These are phyloP conservation scores for Pantherophis alleghaniensis DNA, from an alignment of 2,797 vertebrate species.

Conservation along the genomic window DNA sequence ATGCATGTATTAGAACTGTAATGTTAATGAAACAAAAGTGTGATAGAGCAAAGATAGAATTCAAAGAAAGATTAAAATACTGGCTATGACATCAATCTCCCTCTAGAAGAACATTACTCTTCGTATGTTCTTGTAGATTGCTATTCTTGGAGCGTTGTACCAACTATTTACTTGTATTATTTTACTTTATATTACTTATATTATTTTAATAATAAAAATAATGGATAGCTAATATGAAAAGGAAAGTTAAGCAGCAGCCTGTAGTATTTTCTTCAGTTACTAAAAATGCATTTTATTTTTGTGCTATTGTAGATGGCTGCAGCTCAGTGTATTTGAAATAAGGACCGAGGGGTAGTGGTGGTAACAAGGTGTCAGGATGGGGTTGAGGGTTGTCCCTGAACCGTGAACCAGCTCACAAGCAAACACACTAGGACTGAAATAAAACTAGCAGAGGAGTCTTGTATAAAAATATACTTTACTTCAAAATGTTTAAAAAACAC, in stretches of 20 bases:
- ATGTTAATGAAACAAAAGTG: not conserved
- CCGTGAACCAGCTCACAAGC: too few species aligned
- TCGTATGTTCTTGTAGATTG: not conserved
- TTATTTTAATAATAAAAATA: not conserved
- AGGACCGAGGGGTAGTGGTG: accelerated
- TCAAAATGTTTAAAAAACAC: too few species aligned
- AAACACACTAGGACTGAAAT: too few species aligned
- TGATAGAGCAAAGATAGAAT: not conserved
- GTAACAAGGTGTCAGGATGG: too few species aligned
- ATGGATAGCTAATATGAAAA: not conserved
- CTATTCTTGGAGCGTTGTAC: not conserved
- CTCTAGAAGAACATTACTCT: not conserved
- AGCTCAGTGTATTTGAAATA: not conserved
- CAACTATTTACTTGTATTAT: not conserved
- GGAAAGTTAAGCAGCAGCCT: not conserved
- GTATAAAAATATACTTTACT: too few species aligned
- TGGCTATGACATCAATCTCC: not conserved
- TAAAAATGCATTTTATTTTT: not conserved
- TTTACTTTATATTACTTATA: not conserved
- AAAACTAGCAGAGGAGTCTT: too few species aligned
- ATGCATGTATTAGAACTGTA: not conserved
- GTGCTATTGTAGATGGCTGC: not conserved
- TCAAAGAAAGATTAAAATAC: not conserved
- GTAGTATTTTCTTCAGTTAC: not conserved
- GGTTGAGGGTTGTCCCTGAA: too few species aligned